phyloP scores from a whole-genome alignment of 2,797 vertebrate species.

The Heterohyrax brucei region DNA sequence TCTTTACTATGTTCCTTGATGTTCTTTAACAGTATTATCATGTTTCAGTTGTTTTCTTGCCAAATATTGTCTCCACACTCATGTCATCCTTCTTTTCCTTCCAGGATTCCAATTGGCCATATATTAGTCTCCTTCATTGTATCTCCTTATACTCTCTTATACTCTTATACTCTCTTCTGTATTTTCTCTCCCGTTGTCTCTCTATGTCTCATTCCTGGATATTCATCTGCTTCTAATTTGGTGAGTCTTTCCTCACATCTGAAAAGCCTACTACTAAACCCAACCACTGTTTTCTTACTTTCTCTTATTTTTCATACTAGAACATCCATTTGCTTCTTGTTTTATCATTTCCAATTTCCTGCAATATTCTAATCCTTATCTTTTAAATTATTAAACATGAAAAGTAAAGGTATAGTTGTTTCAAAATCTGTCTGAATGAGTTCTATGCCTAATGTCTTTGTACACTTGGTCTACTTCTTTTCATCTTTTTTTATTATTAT shows the following conservation, averaged over 20 bases:
- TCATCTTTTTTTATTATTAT: neutral
- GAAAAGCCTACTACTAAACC: neutral
- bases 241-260: constrained; percentile 25
- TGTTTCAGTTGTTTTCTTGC: neutral
- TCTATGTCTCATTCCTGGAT: neutral
- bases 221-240: constrained; percentile 8
- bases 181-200: neutral
- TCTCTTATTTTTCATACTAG: constrained; percentile 44
- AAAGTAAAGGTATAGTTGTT: constrained; percentile 37
- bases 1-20: neutral
- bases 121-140: neutral
- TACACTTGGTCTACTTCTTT: neutral
- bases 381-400: neutral
- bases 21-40: neutral
- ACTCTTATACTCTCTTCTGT: neutral
- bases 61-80: neutral
- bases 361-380: neutral
- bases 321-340: neutral
- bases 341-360: constrained; percentile 37
- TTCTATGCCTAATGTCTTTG: neutral
- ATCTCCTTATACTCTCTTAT: neutral
- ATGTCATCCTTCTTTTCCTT: neutral
- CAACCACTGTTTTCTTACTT: neutral
- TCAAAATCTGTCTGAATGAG: constrained; percentile 30
- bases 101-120: neutral